Evolutionary conservation across 2,888 invertebrate genomes (phyloP), one percentile per base, ranked within the genome.

Genomic region (Seladonia tumulorum): DNA sequence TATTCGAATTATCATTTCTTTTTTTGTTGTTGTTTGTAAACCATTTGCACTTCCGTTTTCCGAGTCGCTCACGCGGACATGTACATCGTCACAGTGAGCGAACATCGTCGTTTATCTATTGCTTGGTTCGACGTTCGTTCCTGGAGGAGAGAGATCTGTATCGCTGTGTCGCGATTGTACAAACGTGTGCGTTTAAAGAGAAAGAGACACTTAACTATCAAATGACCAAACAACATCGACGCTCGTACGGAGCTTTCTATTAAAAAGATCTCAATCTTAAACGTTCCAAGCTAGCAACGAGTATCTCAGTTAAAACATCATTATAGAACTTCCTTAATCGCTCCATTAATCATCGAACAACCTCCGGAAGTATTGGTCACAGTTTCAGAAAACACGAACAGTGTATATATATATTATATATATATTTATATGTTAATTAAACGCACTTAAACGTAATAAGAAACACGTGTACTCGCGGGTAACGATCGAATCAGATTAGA

Each of bases 111-210:
- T 57, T 57, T 74, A 63, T 71, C 75, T 75, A 42, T 39, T 73
- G 39, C 35, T 73, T 72, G 39, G 47, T 82, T 76, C 78, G 79
- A 82, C 76, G 70, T 83, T 60, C 63, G 75, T 77, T 73, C 85
- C 63, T 63, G 63, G 63, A 63, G 86, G 45, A 83, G 77, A 81
- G 77, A 83, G 77, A 42, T 70, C 42, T 63, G 78, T 79, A 73
- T 68, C 76, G 78, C 82, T 85, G 77, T 76, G 75, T 76, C 82
- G 87, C 57, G 87, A 83, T 88, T 82, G 81, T 85, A 89, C 60
- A 83, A 87, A 87, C 81, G 79, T 80, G 85, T 85, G 87, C 88
- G 82, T 82, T 79, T 79, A 88, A 86, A 81, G 76, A 85, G 85
- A 73, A 73, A 84, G 85, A 84, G 81, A 86, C 85, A 84, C 75